phyloP scores from a whole-genome alignment of 2,888 invertebrate genomes.

The Chalcis sispes region DNA sequence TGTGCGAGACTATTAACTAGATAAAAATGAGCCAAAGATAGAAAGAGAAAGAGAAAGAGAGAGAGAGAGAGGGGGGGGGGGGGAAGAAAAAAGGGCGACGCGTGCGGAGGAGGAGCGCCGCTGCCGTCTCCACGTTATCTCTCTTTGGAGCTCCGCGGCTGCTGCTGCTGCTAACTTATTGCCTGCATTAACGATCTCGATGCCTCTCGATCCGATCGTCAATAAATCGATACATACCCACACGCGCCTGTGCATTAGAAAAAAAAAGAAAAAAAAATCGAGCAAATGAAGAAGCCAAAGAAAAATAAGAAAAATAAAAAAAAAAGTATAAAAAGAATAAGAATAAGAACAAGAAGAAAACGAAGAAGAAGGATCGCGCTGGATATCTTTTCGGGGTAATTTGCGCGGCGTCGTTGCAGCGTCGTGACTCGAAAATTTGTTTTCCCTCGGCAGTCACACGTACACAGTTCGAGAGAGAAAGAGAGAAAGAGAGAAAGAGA shows the following conservation, averaged over 20 bases:
- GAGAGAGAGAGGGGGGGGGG: background rate
- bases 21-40: too few species aligned
- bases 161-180: slow-evolving; percentile 33
- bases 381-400: slow-evolving; percentile 35
- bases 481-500: background rate
- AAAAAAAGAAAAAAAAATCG: background rate
- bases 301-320: background rate
- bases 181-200: slow-evolving; percentile 8
- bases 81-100: slow-evolving; percentile 3
- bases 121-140: too few species aligned
- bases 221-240: slow-evolving; percentile 49
- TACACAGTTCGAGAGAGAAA: background rate
- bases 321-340: background rate
- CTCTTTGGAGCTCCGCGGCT: too few species aligned
- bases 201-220: slow-evolving; percentile 33
- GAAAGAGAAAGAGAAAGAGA: background rate
- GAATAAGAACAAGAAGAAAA: background rate
- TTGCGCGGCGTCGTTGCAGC: slow-evolving; percentile 9
- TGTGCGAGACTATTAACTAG: too few species aligned
- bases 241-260: background rate
- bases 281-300: background rate
- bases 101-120: background rate
- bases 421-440: slow-evolving; percentile 51
- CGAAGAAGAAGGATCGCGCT: slow-evolving; percentile 23
- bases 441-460: slow-evolving; percentile 7